phyloP scores from a whole-genome alignment of 2,113 vertebrate species.

The Protomyctophum bolini region DNA sequence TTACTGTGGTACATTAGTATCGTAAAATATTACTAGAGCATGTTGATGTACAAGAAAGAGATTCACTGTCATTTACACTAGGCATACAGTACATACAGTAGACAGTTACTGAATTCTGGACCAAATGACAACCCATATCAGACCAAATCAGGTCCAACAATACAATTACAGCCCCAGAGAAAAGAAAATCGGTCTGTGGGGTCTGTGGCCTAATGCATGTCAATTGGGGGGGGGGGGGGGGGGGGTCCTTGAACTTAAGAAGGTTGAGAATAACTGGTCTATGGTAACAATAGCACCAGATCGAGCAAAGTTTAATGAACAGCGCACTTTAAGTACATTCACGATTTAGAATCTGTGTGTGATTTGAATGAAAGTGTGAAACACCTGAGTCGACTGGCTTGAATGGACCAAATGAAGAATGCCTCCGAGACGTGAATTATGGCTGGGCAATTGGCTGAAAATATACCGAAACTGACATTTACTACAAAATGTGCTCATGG shows the following conservation, averaged over 20 bases:
- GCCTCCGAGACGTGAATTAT: neutral
- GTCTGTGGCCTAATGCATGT: neutral
- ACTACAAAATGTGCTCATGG: too few species aligned
- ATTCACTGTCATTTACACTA: too few species aligned
- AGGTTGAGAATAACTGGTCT: too few species aligned
- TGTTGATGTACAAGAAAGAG: too few species aligned
- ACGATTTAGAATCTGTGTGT: slow-evolving; percentile 32
- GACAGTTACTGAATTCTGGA: too few species aligned
- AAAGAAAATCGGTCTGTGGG: neutral
- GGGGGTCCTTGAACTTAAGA: neutral
- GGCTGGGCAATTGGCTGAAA: too few species aligned
- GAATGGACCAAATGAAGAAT: slow-evolving; percentile 39
- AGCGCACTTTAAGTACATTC: slow-evolving; percentile 47
- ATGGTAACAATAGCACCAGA: slow-evolving; percentile 26
- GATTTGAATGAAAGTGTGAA: slow-evolving; percentile 53
- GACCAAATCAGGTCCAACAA: neutral
- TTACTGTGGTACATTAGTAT: too few species aligned
- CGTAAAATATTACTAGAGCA: too few species aligned
- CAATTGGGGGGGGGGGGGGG: neutral
- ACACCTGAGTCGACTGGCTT: slow-evolving; percentile 66
- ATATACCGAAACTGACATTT: too few species aligned
- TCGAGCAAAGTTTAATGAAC: slow-evolving; percentile 19
- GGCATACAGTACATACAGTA: too few species aligned
- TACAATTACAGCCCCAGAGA: neutral
- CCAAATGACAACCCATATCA: too few species aligned